phyloP scores from a whole-genome alignment of 2,888 invertebrate genomes.

The Dimorphilus gyrociliatus region DNA sequence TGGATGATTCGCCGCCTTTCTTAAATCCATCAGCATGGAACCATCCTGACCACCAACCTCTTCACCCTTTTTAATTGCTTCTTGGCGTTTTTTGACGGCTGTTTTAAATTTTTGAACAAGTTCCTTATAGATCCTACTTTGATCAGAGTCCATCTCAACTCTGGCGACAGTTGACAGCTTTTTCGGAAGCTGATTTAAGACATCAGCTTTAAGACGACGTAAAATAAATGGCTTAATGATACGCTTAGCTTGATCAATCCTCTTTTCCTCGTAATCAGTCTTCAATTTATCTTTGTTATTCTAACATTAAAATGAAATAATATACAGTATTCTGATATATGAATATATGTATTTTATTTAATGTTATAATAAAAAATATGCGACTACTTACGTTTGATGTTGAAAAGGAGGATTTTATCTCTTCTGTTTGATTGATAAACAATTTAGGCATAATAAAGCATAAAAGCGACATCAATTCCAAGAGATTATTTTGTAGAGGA shows the following conservation, averaged over 20 bases:
- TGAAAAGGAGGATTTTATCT: slow-evolving; percentile 69
- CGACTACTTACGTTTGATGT: slow-evolving; percentile 26
- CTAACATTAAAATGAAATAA: not conserved
- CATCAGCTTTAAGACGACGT: slow-evolving; percentile 63
- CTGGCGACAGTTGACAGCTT: slow-evolving; percentile 57
- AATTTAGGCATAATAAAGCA: slow-evolving; percentile 92
- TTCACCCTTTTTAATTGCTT: slow-evolving; percentile 1
- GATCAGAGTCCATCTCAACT: slow-evolving; percentile 53
- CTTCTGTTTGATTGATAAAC: slow-evolving; percentile 69
- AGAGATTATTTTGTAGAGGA: slow-evolving; percentile 81
- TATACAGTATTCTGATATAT: not conserved
- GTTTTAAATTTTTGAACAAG: slow-evolving; percentile 52
- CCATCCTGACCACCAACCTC: slow-evolving; percentile 12
- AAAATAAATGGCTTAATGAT: slow-evolving; percentile 92
- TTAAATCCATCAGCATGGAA: slow-evolving; percentile 55
- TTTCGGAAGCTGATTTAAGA: slow-evolving; percentile 53
- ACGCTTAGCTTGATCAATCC: slow-evolving; percentile 76
- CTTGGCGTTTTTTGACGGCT: slow-evolving; percentile 8
- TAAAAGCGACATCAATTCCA: slow-evolving; percentile 83
- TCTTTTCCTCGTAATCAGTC: slow-evolving; percentile 68
- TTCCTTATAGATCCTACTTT: slow-evolving; percentile 56
- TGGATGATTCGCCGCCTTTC: slow-evolving; percentile 86
- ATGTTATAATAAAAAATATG: too few species aligned
- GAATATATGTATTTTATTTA: too few species aligned
- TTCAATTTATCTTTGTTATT: slow-evolving; percentile 15